phyloP scores from a whole-genome alignment of 2,888 invertebrate species.

The Stratiomys singularior region DNA sequence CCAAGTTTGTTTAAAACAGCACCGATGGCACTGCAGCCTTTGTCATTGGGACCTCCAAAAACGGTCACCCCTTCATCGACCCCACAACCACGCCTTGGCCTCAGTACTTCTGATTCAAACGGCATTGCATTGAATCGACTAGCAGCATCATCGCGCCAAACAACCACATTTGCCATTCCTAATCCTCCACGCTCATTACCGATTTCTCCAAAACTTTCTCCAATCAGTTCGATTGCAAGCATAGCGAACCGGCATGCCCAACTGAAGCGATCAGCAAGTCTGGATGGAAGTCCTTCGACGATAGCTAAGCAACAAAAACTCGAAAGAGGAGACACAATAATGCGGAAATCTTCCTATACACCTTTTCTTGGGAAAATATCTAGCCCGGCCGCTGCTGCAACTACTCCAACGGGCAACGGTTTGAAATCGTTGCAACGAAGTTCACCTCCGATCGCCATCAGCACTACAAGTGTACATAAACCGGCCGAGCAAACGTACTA shows the following conservation, averaged over 20 bases:
- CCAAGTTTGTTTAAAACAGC: conserved; percentile 63
- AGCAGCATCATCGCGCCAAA: neutral
- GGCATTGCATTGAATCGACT: conserved; percentile 36
- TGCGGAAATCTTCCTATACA: conserved; percentile 53
- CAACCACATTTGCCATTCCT: conserved; percentile 59
- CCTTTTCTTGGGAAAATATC: conserved; percentile 44
- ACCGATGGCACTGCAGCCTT: conserved; percentile 57
- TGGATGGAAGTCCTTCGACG: conserved; percentile 57
- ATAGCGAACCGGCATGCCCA: conserved; percentile 59
- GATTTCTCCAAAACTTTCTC: conserved; percentile 55
- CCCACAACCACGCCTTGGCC: neutral
- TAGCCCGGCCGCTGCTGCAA: conserved; percentile 1
- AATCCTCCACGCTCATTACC: conserved; percentile 56
- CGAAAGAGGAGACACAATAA: conserved; percentile 55
- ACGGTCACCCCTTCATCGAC: conserved; percentile 39
- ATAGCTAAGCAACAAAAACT: conserved; percentile 58
- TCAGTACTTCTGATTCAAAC: neutral
- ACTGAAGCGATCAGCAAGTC: conserved; percentile 60
- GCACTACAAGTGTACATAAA: conserved; percentile 39
- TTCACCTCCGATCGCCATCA: neutral
- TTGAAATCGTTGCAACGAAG: conserved; percentile 9
- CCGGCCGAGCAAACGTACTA: conserved; percentile 56
- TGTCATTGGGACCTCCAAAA: conserved; percentile 49
- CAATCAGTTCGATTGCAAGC: conserved; percentile 63
- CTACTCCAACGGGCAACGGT: conserved; percentile 11